These are phyloP conservation scores for Dolichopus griseipennis DNA, from an alignment of 2,888 invertebrate genomes.

Conservation along the genomic window DNA sequence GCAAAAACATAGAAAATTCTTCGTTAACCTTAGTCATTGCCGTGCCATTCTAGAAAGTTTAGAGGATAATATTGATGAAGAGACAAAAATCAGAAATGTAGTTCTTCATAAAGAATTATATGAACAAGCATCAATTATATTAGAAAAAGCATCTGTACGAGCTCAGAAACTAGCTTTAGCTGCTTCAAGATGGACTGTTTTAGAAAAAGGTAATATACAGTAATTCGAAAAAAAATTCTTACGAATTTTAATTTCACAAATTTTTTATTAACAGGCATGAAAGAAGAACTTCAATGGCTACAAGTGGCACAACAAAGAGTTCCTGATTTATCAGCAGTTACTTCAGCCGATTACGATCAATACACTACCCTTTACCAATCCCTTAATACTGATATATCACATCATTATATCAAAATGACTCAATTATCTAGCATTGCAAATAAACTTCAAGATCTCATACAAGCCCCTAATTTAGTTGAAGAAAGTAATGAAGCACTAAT, in stretches of 20 bases:
- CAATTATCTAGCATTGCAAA: slow-evolving; percentile 65
- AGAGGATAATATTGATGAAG: slow-evolving; percentile 72
- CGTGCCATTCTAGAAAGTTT: slow-evolving; percentile 76
- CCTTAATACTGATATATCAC: slow-evolving; percentile 65
- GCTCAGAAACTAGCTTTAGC: slow-evolving; percentile 78
- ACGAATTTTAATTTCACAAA: not conserved
- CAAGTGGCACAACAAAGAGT: slow-evolving; percentile 75
- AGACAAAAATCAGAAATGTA: slow-evolving; percentile 65
- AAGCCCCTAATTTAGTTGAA: slow-evolving; percentile 65
- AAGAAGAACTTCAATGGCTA: slow-evolving; percentile 74
- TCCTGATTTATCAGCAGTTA: slow-evolving; percentile 70
- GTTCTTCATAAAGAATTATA: slow-evolving; percentile 68
- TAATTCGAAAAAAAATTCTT: too few species aligned
- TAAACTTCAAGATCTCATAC: slow-evolving; percentile 63
- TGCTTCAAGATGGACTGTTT: slow-evolving; percentile 72
- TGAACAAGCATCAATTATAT: slow-evolving; percentile 61
- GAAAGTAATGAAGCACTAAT: slow-evolving; percentile 65
- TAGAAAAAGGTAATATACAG: slow-evolving; percentile 59
- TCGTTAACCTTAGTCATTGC: slow-evolving; percentile 79
- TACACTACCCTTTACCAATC: slow-evolving; percentile 77
- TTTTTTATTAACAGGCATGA: slow-evolving; percentile 44
- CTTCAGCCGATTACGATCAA: slow-evolving; percentile 74
- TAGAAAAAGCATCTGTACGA: slow-evolving; percentile 71
- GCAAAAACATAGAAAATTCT: slow-evolving; percentile 81
- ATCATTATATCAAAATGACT: slow-evolving; percentile 68